A percentile compares a stretch with the other conserved stretches of the same genome.
Evolutionary conservation across 2,888 invertebrate genomes (phyloP).

Genomic region (Pilophorus perplexus): DNA sequence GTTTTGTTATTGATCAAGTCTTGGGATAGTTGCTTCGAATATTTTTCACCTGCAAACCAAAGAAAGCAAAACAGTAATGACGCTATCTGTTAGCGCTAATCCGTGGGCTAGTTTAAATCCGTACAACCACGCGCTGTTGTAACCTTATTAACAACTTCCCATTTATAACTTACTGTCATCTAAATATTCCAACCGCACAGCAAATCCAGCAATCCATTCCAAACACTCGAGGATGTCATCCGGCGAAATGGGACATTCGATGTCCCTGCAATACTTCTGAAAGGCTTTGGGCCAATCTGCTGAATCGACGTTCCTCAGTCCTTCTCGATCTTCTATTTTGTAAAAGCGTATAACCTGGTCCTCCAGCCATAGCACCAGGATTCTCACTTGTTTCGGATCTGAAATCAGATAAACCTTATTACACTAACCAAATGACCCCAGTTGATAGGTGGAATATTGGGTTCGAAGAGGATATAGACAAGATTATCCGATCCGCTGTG

Average conservation of each 20-base stretch:
- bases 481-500: too few species aligned
- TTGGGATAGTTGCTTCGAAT: conserved; percentile 64
- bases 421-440: too few species aligned
- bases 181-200: conserved; percentile 77
- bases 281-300: conserved; percentile 70
- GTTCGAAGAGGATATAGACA: too few species aligned
- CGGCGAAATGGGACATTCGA: conserved; percentile 68
- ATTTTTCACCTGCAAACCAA: conserved; percentile 67
- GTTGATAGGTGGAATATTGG: too few species aligned
- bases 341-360: conserved; percentile 89
- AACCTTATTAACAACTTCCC: too few species aligned
- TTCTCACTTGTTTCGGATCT: conserved; percentile 79
- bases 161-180: conserved; percentile 63
- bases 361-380: conserved; percentile 85
- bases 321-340: conserved; percentile 74
- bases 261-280: conserved; percentile 68
- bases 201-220: conserved; percentile 82
- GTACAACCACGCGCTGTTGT: too few species aligned
- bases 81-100: neutral
- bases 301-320: conserved; percentile 66
- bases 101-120: neutral
- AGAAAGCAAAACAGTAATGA: neutral
- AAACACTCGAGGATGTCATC: conserved; percentile 65
- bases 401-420: too few species aligned
- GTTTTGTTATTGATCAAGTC: conserved; percentile 58